Evolutionary conservation across 2,888 invertebrate species (phyloP), one percentile per base, ranked within the genome.

Genomic region (Torymus tubicola): DNA sequence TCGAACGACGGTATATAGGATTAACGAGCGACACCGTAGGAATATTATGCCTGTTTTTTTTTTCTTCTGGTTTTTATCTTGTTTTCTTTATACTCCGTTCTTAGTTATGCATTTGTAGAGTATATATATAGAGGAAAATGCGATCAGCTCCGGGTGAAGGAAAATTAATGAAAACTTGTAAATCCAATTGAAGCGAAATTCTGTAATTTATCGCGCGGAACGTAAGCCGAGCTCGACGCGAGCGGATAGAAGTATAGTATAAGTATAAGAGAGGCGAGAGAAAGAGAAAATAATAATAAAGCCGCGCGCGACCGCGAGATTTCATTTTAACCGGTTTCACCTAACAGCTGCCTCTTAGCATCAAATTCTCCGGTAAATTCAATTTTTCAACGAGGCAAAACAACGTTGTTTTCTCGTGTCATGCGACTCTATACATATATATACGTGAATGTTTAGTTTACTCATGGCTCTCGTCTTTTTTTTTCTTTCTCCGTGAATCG

Each of bases 261-360:
- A 42, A 42, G 21, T 8, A 42, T 42, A 42, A 42, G 42, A 42
- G 55, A 24, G 63, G 63, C 72, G 63, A 64, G 74, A 64, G 64
- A 74, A 74, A 55, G 79, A 68, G 79, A 74, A 74, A 79, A 74
- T 69, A 79, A 79, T 60, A 69, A 79, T 60, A 69, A 69, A 78
- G 78, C 61, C 31, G 60, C 63, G 42, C 42, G 60, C 63, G 57
- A 64, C 57, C 50, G 50, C 73, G 70, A 74, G 78, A 77, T 81
- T 81, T 77, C 77, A 77, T 81, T 81, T 81, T 73, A 77, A 81
- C 81, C 81, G 81, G 81, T 81, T 81, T 77, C 71, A 68, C 50
- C 60, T 67, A 67, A 76, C 80, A 71, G 31, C 63, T 53, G 78
- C 73, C 31, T 68, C 42, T 42, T 58, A 14, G 69, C 69, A n/a